A percentile compares a stretch with the other conserved stretches of the same genome.
phyloP scores from a whole-genome alignment of 2,888 invertebrate species.

The Vannuccia rotundouncinata region DNA sequence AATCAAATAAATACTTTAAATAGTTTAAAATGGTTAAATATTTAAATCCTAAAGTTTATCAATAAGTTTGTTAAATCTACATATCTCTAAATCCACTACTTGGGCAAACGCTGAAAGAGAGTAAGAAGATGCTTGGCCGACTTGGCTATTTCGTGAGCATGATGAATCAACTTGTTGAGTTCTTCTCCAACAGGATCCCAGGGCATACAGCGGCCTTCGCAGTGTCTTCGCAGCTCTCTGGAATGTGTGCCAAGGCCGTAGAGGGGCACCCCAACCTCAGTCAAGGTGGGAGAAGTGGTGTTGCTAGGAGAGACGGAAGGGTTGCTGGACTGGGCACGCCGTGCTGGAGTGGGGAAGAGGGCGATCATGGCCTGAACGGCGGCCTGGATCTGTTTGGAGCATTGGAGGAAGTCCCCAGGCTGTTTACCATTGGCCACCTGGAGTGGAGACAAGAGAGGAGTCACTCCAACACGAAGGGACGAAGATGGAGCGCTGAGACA shows the following conservation, averaged over 20 bases:
- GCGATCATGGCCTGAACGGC: slow-evolving; percentile 15
- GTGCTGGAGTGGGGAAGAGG: slow-evolving; percentile 8
- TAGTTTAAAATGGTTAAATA: too few relatives aligned
- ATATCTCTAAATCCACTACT: too few relatives aligned
- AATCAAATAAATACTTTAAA: too few relatives aligned
- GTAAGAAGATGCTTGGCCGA: slow-evolving; percentile 22
- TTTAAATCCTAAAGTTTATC: too few relatives aligned
- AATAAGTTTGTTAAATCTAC: too few relatives aligned
- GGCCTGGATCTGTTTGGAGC: slow-evolving; percentile 27
- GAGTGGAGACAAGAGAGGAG: too few relatives aligned
- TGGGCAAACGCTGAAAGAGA: background rate
- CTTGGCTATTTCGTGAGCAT: slow-evolving; percentile 28
- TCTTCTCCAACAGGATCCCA: background rate
- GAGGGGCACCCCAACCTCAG: background rate
- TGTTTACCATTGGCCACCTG: slow-evolving; percentile 27
- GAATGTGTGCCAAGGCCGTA: slow-evolving; percentile 1
- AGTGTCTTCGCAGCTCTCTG: slow-evolving; percentile 14
- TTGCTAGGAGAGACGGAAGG: background rate
- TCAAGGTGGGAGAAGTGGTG: background rate
- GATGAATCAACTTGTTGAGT: slow-evolving; percentile 5
- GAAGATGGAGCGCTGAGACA: too few relatives aligned
- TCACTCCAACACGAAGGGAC: too few relatives aligned
- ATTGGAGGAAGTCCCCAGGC: slow-evolving; percentile 24
- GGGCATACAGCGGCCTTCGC: slow-evolving; percentile 11
- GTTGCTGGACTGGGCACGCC: background rate